Conservation (phyloP, 1,140 invertebrate species). For the Drosophila ficusphila region DNA sequence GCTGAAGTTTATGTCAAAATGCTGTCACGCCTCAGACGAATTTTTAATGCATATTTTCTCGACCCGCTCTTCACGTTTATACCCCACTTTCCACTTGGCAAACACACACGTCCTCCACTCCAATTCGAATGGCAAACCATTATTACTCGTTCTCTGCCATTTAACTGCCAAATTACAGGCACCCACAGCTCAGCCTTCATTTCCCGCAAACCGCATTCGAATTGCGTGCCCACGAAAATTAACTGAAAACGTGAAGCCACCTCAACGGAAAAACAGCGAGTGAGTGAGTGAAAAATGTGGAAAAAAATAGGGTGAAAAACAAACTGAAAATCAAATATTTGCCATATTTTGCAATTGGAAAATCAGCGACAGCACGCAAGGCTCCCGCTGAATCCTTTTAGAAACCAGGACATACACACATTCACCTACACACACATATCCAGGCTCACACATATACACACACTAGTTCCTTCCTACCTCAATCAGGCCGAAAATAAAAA, state of each 20-base stretch:
- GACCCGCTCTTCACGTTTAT: neutral
- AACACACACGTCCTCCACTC: constrained; percentile 24
- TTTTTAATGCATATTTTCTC: constrained; percentile 11
- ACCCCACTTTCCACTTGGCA: constrained; percentile 5
- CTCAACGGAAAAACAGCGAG: neutral
- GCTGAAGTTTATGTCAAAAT: constrained; percentile 13
- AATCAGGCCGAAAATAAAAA: constrained; percentile 60
- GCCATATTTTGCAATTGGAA: constrained; percentile 60
- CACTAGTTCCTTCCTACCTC: constrained; percentile 26
- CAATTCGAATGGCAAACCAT: constrained; percentile 39
- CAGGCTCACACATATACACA: neutral
- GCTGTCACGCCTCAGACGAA: neutral
- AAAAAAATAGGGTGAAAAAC: constrained; percentile 15
- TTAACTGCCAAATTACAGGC: constrained; percentile 64
- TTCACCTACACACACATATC: no score
- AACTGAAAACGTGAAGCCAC: constrained; percentile 57
- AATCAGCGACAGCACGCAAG: constrained; percentile 66
- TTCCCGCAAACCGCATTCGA: constrained; percentile 43
- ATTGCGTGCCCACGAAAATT: constrained; percentile 67
- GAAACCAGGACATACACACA: constrained; percentile 16
- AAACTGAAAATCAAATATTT: constrained; percentile 64
- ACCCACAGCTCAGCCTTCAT: constrained; percentile 5
- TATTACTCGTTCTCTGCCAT: constrained; percentile 57
- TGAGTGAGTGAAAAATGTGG: neutral
- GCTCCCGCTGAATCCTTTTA: constrained; percentile 24